Evolutionary conservation across 1,140 invertebrate genomes (phyloP), one percentile per base, ranked within the genome.

Genomic region (Brachionus angularis): DNA sequence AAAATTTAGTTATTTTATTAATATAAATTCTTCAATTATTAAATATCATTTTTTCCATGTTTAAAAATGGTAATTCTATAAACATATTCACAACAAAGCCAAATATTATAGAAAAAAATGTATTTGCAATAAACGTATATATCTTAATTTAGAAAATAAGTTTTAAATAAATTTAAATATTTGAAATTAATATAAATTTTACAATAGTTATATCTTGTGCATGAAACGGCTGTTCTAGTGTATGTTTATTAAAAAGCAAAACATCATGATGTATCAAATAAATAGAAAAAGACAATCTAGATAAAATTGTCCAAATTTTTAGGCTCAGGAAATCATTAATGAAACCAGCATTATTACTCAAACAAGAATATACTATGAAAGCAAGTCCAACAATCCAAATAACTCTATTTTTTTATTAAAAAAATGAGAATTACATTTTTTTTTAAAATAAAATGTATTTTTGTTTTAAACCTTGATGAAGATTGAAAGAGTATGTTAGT

Each of bases 241-340:
- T 36, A 47, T n/a, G 16, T 12, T 34, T 47, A 29, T 34, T 16
- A 12, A 27, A 27, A 18, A 31, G 4, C 14, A 67, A n/a, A 3
- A 67, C 23, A 23, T 10, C 10, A 3, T 27, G 76, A 82, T 95
- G 91, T 8, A 94, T 85, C 25, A 95, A 84, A 79, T 94, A 96
- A 8, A 90, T 88, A 77, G 89, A 89, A 80, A 93, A 95, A 1
- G 91, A 92, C 36, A 96, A 84, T 58, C 91, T 84, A 73, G 89
- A 90, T n/a, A 94, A 82, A 0, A 91, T 91, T 74, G 91, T 85
- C 46, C 91, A 84, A 0, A 88, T 85, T 39, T 86, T 85, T 79
- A 89, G 90, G 0, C 89, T 91, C 18, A 95, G 82, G 21, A 91
- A 80, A 0, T 84, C 85, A 58, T 87, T 86, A 21, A 90, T 23